A percentile compares a stretch with the other conserved stretches of the same genome.
phyloP scores from a whole-genome alignment of 2,888 invertebrate species.

The Heliconius aoede region DNA sequence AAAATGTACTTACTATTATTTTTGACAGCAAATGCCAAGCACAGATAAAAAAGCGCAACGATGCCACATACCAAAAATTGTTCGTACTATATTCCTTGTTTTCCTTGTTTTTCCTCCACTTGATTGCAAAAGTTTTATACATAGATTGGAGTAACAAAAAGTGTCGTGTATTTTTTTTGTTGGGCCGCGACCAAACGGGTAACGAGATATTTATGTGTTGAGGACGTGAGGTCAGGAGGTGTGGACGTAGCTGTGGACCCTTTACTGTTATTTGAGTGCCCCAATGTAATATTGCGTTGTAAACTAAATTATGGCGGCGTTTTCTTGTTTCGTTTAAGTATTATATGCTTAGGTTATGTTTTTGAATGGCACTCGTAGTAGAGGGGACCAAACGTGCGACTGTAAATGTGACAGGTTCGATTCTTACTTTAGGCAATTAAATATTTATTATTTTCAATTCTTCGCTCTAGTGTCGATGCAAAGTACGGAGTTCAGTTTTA shows the following conservation, averaged over 20 bases:
- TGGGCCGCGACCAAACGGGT: constrained; percentile 59
- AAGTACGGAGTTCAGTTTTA: no score
- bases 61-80: constrained; percentile 49
- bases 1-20: neutral
- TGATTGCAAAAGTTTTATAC: constrained; percentile 72
- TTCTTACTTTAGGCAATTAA: no score
- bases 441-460: no score
- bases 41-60: constrained; percentile 19
- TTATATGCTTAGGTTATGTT: neutral
- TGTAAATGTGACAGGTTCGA: no score
- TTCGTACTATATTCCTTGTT: constrained; percentile 58
- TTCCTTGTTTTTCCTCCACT: constrained; percentile 63
- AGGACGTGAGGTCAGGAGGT: constrained; percentile 63
- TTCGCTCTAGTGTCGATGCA: no score
- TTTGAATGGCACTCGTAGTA: no score
- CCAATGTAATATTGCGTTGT: constrained; percentile 47
- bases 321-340: constrained; percentile 30
- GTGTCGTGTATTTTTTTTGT: constrained; percentile 63
- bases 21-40: neutral
- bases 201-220: constrained; percentile 73
- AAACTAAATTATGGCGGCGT: constrained; percentile 41
- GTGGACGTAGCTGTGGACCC: constrained; percentile 55
- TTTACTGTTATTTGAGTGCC: constrained; percentile 58
- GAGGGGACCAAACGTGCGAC: no score
- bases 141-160: constrained; percentile 64